phyloP scores from a whole-genome alignment of 1,140 invertebrate genomes.

The Drosophila chauvacae region DNA sequence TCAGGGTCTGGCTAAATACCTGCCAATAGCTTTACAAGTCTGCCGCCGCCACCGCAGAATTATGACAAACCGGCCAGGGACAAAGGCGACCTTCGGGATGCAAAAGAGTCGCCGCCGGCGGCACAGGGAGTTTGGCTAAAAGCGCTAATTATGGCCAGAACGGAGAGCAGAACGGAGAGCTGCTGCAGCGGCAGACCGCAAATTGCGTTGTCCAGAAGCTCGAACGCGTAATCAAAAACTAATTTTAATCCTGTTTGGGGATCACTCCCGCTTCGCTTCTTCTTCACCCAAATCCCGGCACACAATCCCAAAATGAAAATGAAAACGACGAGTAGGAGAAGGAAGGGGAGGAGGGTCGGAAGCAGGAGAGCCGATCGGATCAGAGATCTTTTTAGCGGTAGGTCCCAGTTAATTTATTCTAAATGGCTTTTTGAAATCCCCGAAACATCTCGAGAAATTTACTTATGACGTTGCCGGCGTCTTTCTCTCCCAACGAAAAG shows the following conservation, averaged over 20 bases:
- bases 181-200: slow-evolving; percentile 51
- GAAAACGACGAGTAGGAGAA: slow-evolving; percentile 8
- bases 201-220: slow-evolving; percentile 85
- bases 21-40: slow-evolving; percentile 77
- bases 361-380: slow-evolving; percentile 30
- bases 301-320: slow-evolving; percentile 7
- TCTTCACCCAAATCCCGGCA: slow-evolving; percentile 2
- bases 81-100: slow-evolving; percentile 71
- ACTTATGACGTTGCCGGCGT: slow-evolving; percentile 69
- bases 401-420: slow-evolving; percentile 81
- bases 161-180: slow-evolving; percentile 22
- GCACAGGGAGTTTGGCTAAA: slow-evolving; percentile 68
- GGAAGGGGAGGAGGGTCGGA: not conserved
- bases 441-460: slow-evolving; percentile 72
- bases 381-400: slow-evolving; percentile 74
- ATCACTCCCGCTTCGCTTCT: slow-evolving; percentile 41
- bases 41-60: slow-evolving; percentile 66
- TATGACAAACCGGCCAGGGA: slow-evolving; percentile 67
- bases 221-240: slow-evolving; percentile 85
- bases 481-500: not conserved
- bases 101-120: slow-evolving; percentile 57
- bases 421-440: slow-evolving; percentile 81
- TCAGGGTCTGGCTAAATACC: slow-evolving; percentile 64
- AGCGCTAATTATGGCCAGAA: slow-evolving; percentile 78
- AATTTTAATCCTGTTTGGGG: slow-evolving; percentile 84